These are phyloP conservation scores for Lasioglossum baleicum DNA, from an alignment of 1,140 invertebrate genomes.

Conservation along the genomic window DNA sequence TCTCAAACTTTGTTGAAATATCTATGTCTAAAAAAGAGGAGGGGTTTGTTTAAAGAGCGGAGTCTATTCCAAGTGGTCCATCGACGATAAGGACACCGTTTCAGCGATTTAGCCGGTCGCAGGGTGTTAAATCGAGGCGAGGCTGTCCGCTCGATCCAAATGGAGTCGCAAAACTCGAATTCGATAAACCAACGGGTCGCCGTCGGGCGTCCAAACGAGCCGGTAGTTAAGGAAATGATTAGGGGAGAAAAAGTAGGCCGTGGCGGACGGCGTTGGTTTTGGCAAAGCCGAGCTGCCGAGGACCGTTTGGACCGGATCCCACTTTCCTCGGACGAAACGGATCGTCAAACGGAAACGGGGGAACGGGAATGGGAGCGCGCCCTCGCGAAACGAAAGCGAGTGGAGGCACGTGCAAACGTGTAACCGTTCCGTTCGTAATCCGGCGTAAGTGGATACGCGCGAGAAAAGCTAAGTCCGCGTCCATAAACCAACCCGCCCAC, in stretches of 20 bases:
- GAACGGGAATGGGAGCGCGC: neutral
- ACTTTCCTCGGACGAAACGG: neutral
- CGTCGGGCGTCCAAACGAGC: neutral
- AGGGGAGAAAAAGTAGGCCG: slow-evolving; percentile 23
- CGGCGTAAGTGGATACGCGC: slow-evolving; percentile 34
- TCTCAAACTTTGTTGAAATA: too few species aligned
- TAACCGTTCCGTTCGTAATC: slow-evolving; percentile 35
- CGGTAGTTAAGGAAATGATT: slow-evolving; percentile 5
- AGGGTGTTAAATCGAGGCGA: neutral
- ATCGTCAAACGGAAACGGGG: slow-evolving; percentile 5
- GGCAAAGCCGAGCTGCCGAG: neutral
- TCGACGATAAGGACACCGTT: too few species aligned
- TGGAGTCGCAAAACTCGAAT: neutral
- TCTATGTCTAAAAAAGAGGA: too few species aligned
- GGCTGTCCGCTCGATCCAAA: neutral
- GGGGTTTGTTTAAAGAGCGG: too few species aligned
- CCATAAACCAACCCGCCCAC: slow-evolving; percentile 17
- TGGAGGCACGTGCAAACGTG: slow-evolving; percentile 1
- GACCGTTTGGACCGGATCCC: slow-evolving; percentile 25
- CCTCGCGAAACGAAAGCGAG: slow-evolving; percentile 29
- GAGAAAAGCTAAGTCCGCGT: slow-evolving; percentile 24
- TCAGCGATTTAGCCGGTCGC: too few species aligned
- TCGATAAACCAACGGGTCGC: slow-evolving; percentile 11
- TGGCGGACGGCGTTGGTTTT: slow-evolving; percentile 1
- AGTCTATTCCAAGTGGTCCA: too few species aligned